Percentiles rank a stretch among this genome's conserved stretches.
These are phyloP conservation scores for Dromas ardeola DNA, from an alignment of 2,113 vertebrate genomes.

Conservation along the genomic window DNA sequence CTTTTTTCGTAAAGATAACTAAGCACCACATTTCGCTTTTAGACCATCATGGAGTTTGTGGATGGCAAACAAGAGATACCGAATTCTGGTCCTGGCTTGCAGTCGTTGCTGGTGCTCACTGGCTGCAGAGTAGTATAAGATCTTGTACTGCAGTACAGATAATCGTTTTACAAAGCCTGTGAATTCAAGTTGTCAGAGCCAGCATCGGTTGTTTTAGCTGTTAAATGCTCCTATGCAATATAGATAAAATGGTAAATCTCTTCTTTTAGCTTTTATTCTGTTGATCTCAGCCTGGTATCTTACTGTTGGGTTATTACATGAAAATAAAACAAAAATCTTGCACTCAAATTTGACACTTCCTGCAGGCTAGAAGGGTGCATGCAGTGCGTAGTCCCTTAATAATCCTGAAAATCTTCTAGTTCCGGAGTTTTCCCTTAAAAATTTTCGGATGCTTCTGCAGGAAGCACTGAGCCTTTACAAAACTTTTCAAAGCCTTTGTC, in stretches of 20 bases:
- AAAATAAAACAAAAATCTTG: not conserved
- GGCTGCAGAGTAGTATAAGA: not conserved
- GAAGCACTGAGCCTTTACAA: not conserved
- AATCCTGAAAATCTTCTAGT: not conserved
- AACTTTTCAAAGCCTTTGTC: not conserved
- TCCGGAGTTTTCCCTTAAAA: not conserved
- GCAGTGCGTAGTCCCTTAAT: not conserved
- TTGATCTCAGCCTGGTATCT: not conserved
- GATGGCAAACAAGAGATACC: not conserved
- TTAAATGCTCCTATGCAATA: not conserved
- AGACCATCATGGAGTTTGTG: too few species aligned
- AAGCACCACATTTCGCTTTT: not conserved
- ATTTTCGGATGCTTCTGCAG: not conserved
- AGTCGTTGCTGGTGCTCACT: not conserved
- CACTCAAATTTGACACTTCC: not conserved
- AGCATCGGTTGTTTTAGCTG: not conserved
- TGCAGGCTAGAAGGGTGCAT: not conserved
- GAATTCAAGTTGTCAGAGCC: not conserved
- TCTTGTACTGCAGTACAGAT: not conserved
- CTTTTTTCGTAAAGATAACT: not conserved
- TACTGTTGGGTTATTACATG: not conserved
- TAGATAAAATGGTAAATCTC: not conserved
- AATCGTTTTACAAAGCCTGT: not conserved
- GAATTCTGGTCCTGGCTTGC: not conserved
- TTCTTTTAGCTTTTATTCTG: not conserved